phyloP scores from a whole-genome alignment of 92 coral and sea anemone species.

The Zoanthus sansibaricus region DNA sequence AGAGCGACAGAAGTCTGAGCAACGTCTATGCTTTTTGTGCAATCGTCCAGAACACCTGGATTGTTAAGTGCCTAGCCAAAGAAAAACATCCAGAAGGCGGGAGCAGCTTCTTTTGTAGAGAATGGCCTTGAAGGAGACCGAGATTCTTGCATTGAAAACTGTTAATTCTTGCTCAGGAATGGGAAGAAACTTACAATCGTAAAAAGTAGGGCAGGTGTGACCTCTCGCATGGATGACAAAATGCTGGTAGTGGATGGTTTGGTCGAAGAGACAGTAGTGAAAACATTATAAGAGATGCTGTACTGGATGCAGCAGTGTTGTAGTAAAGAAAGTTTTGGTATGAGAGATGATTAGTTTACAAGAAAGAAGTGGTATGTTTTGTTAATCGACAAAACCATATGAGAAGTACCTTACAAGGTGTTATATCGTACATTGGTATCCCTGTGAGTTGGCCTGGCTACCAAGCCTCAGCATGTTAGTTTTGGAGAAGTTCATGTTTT shows the following conservation, averaged over 20 bases:
- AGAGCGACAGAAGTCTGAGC: conserved; percentile 31
- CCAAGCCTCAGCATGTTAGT: no score
- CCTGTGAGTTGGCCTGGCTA: no score
- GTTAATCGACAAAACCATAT: conserved; percentile 10
- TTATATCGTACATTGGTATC: no score
- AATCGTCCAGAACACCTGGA: conserved; percentile 17
- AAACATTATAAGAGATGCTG: not conserved
- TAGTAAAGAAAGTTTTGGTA: not conserved
- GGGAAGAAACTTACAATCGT: not conserved
- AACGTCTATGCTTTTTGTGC: conserved; percentile 8
- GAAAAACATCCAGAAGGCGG: conserved; percentile 5
- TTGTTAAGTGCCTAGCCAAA: not conserved
- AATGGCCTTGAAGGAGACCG: not conserved
- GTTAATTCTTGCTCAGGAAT: not conserved
- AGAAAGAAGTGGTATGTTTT: conserved; percentile 5
- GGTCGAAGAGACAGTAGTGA: conserved; percentile 2
- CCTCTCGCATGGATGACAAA: not conserved
- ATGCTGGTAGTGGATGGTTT: not conserved
- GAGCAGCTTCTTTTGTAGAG: not conserved
- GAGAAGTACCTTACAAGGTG: not conserved
- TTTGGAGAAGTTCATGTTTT: no score
- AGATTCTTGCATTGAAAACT: not conserved
- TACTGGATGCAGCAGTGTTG: conserved; percentile 21
- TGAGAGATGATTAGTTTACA: conserved; percentile 21
- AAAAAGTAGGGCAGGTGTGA: not conserved